A percentile compares a stretch with the other conserved stretches of the same genome.
Conservation (phyloP, 2,888 invertebrate genomes). For the Pseudoips prasinana region DNA sequence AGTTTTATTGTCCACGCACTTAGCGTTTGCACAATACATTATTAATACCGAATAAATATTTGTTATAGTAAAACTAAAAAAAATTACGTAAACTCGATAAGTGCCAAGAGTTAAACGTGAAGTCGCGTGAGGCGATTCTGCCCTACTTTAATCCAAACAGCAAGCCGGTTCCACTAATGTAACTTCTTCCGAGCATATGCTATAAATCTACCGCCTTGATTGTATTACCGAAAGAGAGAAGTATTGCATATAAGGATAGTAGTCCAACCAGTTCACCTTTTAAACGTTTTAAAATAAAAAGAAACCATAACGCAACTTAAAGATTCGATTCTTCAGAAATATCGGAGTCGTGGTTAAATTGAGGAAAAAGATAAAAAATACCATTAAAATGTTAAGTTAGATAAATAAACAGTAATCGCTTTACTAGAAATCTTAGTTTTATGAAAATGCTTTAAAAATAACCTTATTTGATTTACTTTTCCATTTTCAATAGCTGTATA, state of each 20-base stretch:
- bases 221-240: conserved; percentile 17
- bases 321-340: conserved; percentile 4
- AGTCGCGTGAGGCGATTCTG: conserved; percentile 54
- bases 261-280: conserved; percentile 25
- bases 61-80: no score
- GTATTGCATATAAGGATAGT: conserved; percentile 12
- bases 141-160: conserved; percentile 52
- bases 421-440: no score
- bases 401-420: no score
- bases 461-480: no score
- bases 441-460: no score
- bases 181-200: conserved; percentile 44
- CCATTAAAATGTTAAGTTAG: no score
- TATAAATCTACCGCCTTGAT: conserved; percentile 34
- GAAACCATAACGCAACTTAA: conserved; percentile 2
- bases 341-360: conserved; percentile 3
- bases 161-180: conserved; percentile 45
- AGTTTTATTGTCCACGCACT: no score
- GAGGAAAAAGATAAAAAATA: conserved; percentile 15
- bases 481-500: no score
- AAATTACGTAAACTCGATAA: conserved; percentile 23
- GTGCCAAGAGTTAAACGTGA: conserved; percentile 20
- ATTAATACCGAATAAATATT: no score
- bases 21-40: no score
- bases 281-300: conserved; percentile 10